Evolutionary conservation across 2,797 vertebrate species (phyloP).

Genomic region (Nothura maculosa): DNA sequence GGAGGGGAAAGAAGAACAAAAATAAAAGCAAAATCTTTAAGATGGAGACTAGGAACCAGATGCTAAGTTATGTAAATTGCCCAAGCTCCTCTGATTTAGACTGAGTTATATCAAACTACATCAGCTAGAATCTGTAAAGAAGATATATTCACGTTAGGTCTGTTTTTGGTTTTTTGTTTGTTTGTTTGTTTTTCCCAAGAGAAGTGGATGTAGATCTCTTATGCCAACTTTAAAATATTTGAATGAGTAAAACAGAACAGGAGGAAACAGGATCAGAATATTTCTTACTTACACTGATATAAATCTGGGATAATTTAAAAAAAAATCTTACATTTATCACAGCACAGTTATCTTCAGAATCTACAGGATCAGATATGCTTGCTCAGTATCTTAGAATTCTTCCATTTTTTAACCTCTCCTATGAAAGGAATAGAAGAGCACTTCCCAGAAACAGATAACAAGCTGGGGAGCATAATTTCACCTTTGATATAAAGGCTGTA

Average conservation of each 20-base stretch:
- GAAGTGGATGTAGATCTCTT: not conserved
- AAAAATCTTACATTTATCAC: not conserved
- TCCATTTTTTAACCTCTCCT: not conserved
- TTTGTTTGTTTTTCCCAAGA: not conserved
- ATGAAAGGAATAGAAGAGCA: not conserved
- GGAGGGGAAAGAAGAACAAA: not conserved
- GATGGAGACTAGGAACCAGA: not conserved
- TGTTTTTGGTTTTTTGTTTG: too few relatives aligned
- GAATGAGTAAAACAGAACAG: not conserved
- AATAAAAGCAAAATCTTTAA: not conserved
- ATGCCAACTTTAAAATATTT: not conserved
- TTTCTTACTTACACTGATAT: not conserved
- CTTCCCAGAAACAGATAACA: slow-evolving; percentile 2
- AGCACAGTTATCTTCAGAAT: not conserved
- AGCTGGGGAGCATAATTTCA: not conserved
- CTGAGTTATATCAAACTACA: not conserved
- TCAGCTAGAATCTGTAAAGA: not conserved
- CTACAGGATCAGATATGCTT: not conserved
- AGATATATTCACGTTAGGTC: not conserved
- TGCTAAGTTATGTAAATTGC: not conserved
- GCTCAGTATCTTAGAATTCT: not conserved
- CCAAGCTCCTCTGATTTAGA: not conserved
- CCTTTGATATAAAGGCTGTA: not conserved
- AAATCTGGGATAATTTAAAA: not conserved
- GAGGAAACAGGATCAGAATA: not conserved